Evolutionary conservation across 2,797 vertebrate genomes (phyloP).

Genomic region (Danio jaintianensis): DNA sequence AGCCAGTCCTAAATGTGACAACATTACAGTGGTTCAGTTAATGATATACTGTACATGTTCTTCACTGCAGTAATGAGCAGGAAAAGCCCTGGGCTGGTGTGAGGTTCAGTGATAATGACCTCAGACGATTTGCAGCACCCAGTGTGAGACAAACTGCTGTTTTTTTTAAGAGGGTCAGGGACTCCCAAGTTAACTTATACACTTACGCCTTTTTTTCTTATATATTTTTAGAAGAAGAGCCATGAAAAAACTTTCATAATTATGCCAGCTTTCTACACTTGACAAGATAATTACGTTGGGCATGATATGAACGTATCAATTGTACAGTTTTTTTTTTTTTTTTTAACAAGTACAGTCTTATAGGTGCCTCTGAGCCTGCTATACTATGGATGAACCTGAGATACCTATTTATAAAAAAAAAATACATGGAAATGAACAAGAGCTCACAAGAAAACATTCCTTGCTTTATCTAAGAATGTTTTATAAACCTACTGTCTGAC

Average conservation of each 20-base stretch:
- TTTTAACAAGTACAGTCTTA: background rate
- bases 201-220: background rate
- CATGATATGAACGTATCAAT: background rate
- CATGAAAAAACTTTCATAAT: background rate
- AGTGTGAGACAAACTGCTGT: background rate
- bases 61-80: slow-evolving; percentile 17
- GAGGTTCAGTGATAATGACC: background rate
- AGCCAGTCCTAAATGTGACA: background rate
- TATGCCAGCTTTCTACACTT: background rate
- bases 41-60: background rate
- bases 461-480: background rate
- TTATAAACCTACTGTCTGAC: background rate
- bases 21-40: background rate
- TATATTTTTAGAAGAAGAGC: background rate
- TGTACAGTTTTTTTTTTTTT: background rate
- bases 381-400: background rate
- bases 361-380: too few species aligned
- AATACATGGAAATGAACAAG: background rate
- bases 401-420: background rate
- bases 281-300: slow-evolving; percentile 10
- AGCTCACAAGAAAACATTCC: slow-evolving; percentile 13
- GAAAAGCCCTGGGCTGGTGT: slow-evolving; percentile 3
- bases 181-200: background rate
- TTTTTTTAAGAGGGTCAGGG: background rate
- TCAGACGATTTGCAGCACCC: background rate